phyloP scores from a whole-genome alignment of 1,140 invertebrate genomes.

The Diprion similis region DNA sequence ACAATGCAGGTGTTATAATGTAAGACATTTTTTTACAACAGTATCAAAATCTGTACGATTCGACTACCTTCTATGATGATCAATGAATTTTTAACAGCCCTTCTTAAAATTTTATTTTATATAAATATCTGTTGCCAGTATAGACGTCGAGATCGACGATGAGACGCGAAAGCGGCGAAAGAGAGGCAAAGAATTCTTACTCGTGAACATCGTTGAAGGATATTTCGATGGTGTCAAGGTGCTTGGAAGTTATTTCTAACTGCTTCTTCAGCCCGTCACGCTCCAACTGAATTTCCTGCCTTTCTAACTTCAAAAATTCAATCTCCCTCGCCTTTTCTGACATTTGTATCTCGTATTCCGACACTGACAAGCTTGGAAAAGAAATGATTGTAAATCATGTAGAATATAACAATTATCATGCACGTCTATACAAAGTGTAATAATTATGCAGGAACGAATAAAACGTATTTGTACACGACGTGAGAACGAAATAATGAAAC shows the following conservation, averaged over 20 bases:
- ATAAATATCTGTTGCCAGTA: too few species aligned
- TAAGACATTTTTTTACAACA: neutral
- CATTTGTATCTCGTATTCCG: constrained; percentile 31
- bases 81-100: constrained; percentile 11
- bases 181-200: constrained; percentile 13
- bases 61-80: too few species aligned
- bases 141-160: too few species aligned
- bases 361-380: neutral
- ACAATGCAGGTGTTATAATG: constrained; percentile 6
- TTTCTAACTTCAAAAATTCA: constrained; percentile 27
- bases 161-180: too few species aligned
- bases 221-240: constrained; percentile 26
- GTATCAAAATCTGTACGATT: too few species aligned
- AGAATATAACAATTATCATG: too few species aligned
- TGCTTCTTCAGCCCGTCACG: constrained; percentile 18
- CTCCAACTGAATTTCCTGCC: constrained; percentile 13
- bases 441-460: constrained; percentile 18
- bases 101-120: neutral
- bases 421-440: neutral
- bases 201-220: constrained; percentile 31
- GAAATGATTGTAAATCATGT: neutral
- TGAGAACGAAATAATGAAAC: too few species aligned
- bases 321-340: constrained; percentile 29
- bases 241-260: constrained; percentile 24
- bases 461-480: neutral